Conservation (phyloP, 2,888 invertebrate species). For the Sussaba pulchella region DNA sequence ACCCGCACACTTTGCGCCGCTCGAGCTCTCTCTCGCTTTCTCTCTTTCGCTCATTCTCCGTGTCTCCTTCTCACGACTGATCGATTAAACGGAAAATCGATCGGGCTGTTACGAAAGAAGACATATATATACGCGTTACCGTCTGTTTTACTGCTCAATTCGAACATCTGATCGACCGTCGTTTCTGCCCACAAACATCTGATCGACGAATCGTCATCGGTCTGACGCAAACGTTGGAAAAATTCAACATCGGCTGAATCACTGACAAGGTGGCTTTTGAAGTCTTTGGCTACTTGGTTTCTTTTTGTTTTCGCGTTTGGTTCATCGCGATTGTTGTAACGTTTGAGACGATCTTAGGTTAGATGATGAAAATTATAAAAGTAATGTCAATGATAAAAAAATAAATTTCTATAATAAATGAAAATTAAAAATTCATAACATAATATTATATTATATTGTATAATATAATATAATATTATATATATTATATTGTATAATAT, state of each 20-base stretch:
- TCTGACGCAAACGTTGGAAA: background rate
- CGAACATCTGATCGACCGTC: conserved; percentile 48
- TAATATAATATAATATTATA: too few species aligned
- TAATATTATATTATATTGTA: too few species aligned
- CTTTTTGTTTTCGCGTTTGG: too few species aligned
- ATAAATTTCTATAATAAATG: too few species aligned
- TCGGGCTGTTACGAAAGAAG: background rate
- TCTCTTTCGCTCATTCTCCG: background rate
- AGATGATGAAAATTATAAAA: too few species aligned
- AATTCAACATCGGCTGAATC: background rate
- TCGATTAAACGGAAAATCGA: conserved; percentile 13
- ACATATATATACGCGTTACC: background rate
- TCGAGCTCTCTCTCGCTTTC: conserved; percentile 9
- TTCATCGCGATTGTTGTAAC: too few species aligned
- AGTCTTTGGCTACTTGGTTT: too few species aligned
- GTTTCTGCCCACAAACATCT: conserved; percentile 43
- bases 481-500: too few species aligned
- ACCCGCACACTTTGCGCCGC: conserved; percentile 37
- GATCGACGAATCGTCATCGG: conserved; percentile 18
- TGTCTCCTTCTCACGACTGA: too few species aligned
- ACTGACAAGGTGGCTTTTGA: background rate
- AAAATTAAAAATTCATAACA: too few species aligned
- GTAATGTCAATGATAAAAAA: too few species aligned
- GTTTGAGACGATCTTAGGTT: too few species aligned
- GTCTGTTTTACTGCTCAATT: background rate